Conservation (phyloP, 37 sponge, comb jelly and placozoan species). For the Theonella swinhoei region DNA sequence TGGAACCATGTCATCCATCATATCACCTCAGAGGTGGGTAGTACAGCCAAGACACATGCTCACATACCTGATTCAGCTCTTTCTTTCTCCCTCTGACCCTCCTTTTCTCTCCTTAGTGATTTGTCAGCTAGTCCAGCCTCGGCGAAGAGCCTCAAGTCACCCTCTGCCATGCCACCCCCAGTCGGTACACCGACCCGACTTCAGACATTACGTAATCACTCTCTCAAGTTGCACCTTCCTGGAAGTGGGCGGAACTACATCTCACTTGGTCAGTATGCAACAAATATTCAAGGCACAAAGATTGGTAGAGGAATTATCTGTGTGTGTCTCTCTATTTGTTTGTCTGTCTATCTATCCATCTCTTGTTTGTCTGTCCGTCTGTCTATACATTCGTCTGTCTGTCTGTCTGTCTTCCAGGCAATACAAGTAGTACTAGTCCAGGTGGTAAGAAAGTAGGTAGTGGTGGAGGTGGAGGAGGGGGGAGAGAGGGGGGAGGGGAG, state of each 20-base stretch:
- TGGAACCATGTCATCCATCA: background rate
- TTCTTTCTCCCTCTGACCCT: background rate
- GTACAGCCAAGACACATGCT: too few species aligned
- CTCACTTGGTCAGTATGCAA: constrained; percentile 40
- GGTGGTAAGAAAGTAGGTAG: background rate
- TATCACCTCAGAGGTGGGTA: constrained; percentile 7
- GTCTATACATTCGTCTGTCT: too few species aligned
- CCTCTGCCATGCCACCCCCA: constrained; percentile 61
- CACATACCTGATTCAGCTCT: constrained; percentile 1
- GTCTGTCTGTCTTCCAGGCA: too few species aligned
- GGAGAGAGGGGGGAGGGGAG: background rate
- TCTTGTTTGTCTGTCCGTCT: too few species aligned
- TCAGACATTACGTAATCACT: constrained; percentile 57
- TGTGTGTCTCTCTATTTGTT: background rate
- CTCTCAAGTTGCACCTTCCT: constrained; percentile 81
- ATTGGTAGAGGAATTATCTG: background rate
- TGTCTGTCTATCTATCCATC: too few species aligned
- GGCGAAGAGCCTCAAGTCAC: constrained; percentile 10
- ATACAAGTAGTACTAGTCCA: too few species aligned
- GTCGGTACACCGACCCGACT: constrained; percentile 64
- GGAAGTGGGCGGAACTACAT: constrained; percentile 78
- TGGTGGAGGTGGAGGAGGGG: constrained; percentile 1
- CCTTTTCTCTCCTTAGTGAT: constrained; percentile 14
- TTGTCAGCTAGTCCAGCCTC: constrained; percentile 26
- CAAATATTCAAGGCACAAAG: background rate